phyloP scores from a whole-genome alignment of 2,888 invertebrate genomes.

The Tipula helvola region DNA sequence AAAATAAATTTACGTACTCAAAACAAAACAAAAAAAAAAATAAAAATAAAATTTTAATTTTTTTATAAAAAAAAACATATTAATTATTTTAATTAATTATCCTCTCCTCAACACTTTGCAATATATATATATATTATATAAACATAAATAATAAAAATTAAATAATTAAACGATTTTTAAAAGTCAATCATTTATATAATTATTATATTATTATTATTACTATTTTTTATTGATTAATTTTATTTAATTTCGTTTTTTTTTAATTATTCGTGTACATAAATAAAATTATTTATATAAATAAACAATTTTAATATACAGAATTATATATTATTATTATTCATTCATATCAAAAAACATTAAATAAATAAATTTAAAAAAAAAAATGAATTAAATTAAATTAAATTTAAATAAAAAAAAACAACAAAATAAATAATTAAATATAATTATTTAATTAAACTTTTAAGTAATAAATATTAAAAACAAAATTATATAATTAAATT shows the following conservation, averaged over 20 bases:
- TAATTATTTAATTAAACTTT: neutral
- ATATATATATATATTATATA: neutral
- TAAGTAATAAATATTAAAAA: neutral
- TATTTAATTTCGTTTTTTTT: neutral
- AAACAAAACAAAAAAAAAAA: neutral
- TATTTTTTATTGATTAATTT: neutral
- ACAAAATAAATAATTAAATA: neutral
- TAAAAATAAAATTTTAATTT: neutral
- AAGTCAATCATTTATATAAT: neutral
- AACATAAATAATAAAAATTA: neutral
- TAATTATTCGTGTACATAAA: neutral
- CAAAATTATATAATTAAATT: neutral
- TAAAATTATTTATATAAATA: neutral
- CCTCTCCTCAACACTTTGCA: neutral
- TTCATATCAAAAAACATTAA: neutral
- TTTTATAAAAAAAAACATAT: neutral
- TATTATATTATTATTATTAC: constrained; percentile 1
- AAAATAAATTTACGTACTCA: neutral
- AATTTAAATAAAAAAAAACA: neutral
- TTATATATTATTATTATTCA: neutral
- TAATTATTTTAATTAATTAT: neutral
- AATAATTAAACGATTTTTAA: neutral
- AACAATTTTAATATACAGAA: neutral
- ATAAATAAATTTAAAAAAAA: neutral
- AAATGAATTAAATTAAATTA: neutral